A percentile compares a stretch with the other conserved stretches of the same genome.
Conservation (phyloP, 2,113 vertebrate species). For the Mobula birostris region DNA sequence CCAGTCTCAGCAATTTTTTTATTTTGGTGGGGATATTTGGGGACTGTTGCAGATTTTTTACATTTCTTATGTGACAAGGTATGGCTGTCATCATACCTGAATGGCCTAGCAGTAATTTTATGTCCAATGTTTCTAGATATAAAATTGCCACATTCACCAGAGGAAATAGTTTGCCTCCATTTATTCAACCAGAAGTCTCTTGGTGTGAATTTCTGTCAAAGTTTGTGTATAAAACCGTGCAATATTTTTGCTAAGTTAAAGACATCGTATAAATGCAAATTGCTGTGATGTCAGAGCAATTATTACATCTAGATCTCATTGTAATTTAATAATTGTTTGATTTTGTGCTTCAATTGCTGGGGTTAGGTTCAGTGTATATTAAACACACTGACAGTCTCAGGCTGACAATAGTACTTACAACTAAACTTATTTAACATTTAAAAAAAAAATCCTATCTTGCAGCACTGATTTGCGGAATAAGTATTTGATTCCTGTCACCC, state of each 20-base stretch:
- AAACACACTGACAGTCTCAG: not conserved
- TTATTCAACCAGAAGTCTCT: not conserved
- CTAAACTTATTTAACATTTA: not conserved
- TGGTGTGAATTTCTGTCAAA: not conserved
- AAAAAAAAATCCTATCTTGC: not conserved
- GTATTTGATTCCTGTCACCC: constrained; percentile 29
- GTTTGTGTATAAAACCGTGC: not conserved
- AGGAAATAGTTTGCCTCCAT: not conserved
- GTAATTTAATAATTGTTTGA: not conserved
- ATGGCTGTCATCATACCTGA: not conserved
- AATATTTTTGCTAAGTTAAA: not conserved
- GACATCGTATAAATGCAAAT: not conserved
- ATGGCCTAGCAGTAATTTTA: not conserved
- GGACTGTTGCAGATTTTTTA: too few relatives aligned
- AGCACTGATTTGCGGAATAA: not conserved
- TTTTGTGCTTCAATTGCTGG: not conserved
- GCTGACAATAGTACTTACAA: constrained; percentile 9
- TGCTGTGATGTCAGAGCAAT: not conserved
- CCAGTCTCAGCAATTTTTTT: not conserved
- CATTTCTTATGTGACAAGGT: not conserved
- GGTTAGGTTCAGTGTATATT: not conserved
- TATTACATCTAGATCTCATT: not conserved
- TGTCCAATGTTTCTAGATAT: not conserved
- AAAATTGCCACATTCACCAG: not conserved
- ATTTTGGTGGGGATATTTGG: too few relatives aligned